Conservation (phyloP, 2,113 vertebrate species). For the Pluvianellus socialis region DNA sequence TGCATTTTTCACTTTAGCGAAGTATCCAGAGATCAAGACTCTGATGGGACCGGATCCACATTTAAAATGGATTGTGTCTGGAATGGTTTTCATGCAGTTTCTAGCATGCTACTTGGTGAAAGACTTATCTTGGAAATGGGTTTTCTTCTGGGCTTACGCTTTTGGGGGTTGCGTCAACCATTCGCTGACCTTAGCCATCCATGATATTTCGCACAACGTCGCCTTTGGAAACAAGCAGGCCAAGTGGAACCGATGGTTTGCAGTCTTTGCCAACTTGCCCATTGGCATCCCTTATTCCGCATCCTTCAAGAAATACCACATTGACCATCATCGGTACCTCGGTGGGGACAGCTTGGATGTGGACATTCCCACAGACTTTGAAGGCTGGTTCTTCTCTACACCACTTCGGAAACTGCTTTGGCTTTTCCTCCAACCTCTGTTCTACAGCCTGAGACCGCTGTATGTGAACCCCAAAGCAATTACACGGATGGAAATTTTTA, state of each 20-base stretch:
- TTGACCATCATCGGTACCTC: conserved; percentile 96
- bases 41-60: conserved; percentile 92
- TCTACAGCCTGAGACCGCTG: conserved; percentile 88
- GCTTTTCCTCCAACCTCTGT: conserved; percentile 89
- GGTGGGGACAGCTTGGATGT: conserved; percentile 90
- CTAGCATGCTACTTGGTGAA: conserved; percentile 87
- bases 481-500: conserved; percentile 86
- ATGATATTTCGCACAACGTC: conserved; percentile 96
- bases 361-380: conserved; percentile 89
- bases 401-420: conserved; percentile 89
- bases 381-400: conserved; percentile 95
- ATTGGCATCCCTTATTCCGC: conserved; percentile 91
- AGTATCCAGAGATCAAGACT: conserved; percentile 93
- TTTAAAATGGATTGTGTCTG: conserved; percentile 92
- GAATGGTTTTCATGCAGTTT: conserved; percentile 88
- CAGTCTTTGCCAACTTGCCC: conserved; percentile 94
- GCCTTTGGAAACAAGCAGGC: conserved; percentile 89
- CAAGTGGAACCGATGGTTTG: conserved; percentile 92
- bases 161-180: conserved; percentile 97
- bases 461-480: conserved; percentile 90
- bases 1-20: conserved; percentile 77
- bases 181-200: conserved; percentile 92
- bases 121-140: conserved; percentile 91
- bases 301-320: conserved; percentile 98
- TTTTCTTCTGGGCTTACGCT: conserved; percentile 92